Base-by-base conservation (phyloP, 2,113 vertebrate species). In the Corydoras maculifer region DNA sequence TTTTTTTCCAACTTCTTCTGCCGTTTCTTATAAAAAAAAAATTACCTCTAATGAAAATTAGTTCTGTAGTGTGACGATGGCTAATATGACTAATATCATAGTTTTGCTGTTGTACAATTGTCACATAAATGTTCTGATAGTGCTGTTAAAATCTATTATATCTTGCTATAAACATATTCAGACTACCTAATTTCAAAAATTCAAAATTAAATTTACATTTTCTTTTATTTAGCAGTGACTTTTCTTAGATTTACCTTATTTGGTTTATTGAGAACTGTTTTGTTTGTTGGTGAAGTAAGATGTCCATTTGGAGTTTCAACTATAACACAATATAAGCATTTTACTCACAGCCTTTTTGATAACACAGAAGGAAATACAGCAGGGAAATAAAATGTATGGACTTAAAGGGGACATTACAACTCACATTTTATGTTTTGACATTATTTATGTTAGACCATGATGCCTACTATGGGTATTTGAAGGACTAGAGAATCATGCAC, bases 211-310 rank as follows among this genome's bases (percentile, higher is more conserved):
- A 25, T 13, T 65, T 65, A 51, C 29, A 53, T 53, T 14, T 2
- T 53, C 13, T 53, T 53, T 53, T 14, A 53, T 53, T 53, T 3
- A 35, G 61, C 11, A 58, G 6, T 60, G 10, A 15, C n/a, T 35
- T 62, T 9, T 62, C 14, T 58, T 14, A 9, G 13, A n/a, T 75
- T 82, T 72, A 89, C 87, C 79, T 82, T 81, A 5, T 32, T 83
- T 54, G 59, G 70, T 73, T 85, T 86, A 8, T 9, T n/a, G 43
- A 73, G 68, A 3, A 30, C 48, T 15, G 83, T 82, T 58, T 8
- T 13, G 53, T 43, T 53, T 76, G 85, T 83, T 62, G 73, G 63
- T 29, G 80, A 72, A 3, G 32, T 2, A 50, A 58, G 54, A 7
- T 68, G 54, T 35, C 78, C 48, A 68, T 78, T 69, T 69, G 74